These are phyloP conservation scores for Pachyuromys duprasi DNA, from an alignment of 2,797 vertebrate genomes.

Conservation along the genomic window DNA sequence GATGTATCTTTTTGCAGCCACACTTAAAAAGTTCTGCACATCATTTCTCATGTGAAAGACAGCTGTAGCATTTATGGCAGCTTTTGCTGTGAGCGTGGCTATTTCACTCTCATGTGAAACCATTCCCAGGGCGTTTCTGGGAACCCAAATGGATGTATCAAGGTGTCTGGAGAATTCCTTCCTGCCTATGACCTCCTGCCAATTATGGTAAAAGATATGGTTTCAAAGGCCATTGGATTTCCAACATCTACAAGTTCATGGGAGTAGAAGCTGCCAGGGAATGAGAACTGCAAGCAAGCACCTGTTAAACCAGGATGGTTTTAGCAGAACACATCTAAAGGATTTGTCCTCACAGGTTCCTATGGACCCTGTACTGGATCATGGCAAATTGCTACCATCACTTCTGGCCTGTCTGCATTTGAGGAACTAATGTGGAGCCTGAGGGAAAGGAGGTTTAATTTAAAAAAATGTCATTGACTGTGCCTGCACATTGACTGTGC, in stretches of 20 bases:
- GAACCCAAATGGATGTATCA: neutral
- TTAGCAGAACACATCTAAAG: neutral
- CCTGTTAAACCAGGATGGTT: too few relatives aligned
- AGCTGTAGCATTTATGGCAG: neutral
- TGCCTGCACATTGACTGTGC: neutral
- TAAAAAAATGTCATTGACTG: neutral
- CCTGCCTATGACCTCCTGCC: neutral
- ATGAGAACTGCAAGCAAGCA: neutral
- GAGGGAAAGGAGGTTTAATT: too few relatives aligned
- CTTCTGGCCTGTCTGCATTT: too few relatives aligned
- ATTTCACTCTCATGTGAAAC: neutral
- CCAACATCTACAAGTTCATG: neutral
- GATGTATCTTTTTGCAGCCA: neutral
- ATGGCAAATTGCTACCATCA: too few relatives aligned
- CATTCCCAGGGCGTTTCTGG: neutral
- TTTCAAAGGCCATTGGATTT: neutral
- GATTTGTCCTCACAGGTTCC: too few relatives aligned
- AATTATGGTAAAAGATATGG: neutral
- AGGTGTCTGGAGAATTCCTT: neutral
- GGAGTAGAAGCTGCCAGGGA: neutral
- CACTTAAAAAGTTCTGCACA: neutral
- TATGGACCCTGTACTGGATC: too few relatives aligned
- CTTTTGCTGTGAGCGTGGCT: neutral
- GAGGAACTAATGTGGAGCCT: too few relatives aligned
- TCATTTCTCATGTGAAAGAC: neutral